Evolutionary conservation across 2,888 invertebrate genomes (phyloP), one percentile per base, ranked within the genome.

Genomic region (Agrilus mali): DNA sequence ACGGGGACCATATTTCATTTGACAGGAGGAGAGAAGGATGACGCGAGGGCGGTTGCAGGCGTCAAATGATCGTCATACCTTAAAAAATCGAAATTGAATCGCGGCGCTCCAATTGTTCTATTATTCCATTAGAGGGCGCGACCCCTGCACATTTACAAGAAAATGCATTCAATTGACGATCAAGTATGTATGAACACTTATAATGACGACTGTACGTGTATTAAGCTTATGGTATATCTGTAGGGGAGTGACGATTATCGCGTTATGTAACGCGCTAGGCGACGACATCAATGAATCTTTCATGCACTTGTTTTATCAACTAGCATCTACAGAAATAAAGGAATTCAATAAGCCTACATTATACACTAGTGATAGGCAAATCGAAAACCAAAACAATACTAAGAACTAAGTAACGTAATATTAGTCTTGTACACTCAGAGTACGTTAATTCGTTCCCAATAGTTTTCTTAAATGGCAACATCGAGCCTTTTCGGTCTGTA

Each of bases 81-180:
- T 65, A 66, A 62, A 65, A 76, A 76, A 75, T 75, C 75, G 71
- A 76, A 76, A 77, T 76, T 76, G 76, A 76, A 77, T 76, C 75
- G 71, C 76, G 76, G 75, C 76, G 75, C 75, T 71, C 70, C 75
- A 75, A 76, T 75, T 76, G 75, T 74, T 73, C 75, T 73, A 75
- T 76, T 76, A 75, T 76, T 74, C 75, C 73, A 75, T 76, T 74
- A 74, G 72, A 72, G 76, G 75, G 72, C 60, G 59, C 70, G 73
- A 63, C 63, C 62, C 63, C 55, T 50, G 27, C 36, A 41, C 51
- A 53, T 55, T 52, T 53, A 61, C 60, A 61, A 61, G 59, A 59
- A 60, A 62, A 57, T 56, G 59, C 60, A 59, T 62, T 64, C 64
- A 63, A 61, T 64, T 60, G 54, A 48, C 65, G 63, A 65, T 66